Evolutionary conservation across 2,888 invertebrate species (phyloP), one percentile per base, ranked within the genome.

Genomic region (Dioctria linearis): DNA sequence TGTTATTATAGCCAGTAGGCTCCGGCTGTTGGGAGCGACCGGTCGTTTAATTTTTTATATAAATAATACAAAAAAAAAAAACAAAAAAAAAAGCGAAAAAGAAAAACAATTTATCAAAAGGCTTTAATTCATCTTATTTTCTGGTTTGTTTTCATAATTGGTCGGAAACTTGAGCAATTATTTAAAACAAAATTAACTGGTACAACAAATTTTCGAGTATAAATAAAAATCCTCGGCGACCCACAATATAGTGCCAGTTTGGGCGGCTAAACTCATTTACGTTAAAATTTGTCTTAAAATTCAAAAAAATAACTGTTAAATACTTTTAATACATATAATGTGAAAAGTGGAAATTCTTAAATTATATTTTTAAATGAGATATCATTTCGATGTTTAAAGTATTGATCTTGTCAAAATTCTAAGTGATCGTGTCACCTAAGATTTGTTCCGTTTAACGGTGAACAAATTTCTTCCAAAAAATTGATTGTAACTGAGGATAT

Each of bases 1-100:
- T 79, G 67, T 42, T 79, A 57, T 57, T 67, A 67, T 59, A 79
- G 79, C 79, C 79, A 79, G 79, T 79, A 67, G 79, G 67, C 79
- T 79, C 67, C 67, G 67, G 79, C 67, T 79, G 67, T 79, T 79
- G 67, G 67, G 79, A 79, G 67, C 67, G 67, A 67, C 43, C 79
- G 69, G 79, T 79, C 67, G 59, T 69, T 67, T 67, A 2, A 69
- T 42, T 73, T 57, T 57, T 57, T 42, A 43, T 40, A 5, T 25
- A 25, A 25, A 25, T 25, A 25, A 25, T 2, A 25, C 25, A 25
- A 25, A 25, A 25, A 25, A 54, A 57, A 54, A n/a, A 2, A 39
- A 37, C 37, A 39, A 25, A 25, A 25, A 25, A 25, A 61, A 61
- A 11, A 61, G 11, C 11, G 5, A 59, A 59, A 59, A 11, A n/a